Percentiles rank a stretch among this genome's conserved stretches.
These are phyloP conservation scores for Gymnothorax reevesii DNA, from an alignment of 2,797 vertebrate genomes.

Conservation along the genomic window DNA sequence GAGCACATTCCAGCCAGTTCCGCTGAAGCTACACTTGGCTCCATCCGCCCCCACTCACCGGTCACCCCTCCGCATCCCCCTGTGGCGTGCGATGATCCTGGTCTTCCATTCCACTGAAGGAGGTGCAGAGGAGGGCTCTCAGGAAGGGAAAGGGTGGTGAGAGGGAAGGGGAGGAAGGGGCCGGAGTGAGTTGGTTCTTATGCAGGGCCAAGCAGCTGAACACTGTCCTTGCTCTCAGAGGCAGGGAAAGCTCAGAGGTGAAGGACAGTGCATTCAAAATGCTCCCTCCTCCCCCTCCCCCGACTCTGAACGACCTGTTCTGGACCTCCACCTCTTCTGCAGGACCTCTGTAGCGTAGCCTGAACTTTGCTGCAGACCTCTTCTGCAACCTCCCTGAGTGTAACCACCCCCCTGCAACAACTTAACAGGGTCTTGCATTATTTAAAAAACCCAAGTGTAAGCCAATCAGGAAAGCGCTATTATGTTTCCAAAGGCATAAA, in stretches of 20 bases:
- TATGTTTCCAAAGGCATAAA: no score
- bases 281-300: background rate
- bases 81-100: background rate
- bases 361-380: background rate
- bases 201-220: constrained; percentile 9
- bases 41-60: background rate
- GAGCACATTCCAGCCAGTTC: background rate
- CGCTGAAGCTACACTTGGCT: background rate
- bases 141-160: background rate
- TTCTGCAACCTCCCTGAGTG: background rate
- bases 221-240: constrained; percentile 4
- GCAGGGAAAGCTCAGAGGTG: background rate
- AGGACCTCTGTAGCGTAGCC: background rate
- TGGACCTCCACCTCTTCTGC: background rate
- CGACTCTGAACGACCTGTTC: background rate
- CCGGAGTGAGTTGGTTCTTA: background rate
- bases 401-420: background rate
- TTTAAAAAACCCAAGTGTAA: background rate
- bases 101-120: background rate
- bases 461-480: background rate
- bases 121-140: background rate
- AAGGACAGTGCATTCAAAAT: background rate
- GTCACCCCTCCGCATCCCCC: constrained; percentile 5
- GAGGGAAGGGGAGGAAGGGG: background rate
- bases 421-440: background rate